Evolutionary conservation across 92 coral and sea anemone species (phyloP).

Genomic region (Actinernus sp.): DNA sequence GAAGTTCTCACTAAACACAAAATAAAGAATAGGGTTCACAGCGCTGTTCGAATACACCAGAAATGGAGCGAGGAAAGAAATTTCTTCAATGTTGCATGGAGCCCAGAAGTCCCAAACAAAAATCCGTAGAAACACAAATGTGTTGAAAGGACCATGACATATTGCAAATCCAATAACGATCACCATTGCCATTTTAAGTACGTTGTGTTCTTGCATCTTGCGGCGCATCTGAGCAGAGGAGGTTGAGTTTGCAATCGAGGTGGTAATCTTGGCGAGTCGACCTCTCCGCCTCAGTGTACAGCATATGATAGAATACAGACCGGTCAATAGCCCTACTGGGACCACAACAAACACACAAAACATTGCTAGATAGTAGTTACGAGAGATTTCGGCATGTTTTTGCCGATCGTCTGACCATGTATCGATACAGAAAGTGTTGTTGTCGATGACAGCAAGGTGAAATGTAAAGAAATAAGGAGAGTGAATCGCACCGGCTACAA

Average conservation of each 20-base stretch:
- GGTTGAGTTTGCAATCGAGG: constrained; percentile 9
- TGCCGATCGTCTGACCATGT: constrained; percentile 24
- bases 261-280: constrained; percentile 16
- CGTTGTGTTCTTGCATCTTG: constrained; percentile 43
- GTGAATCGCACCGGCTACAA: constrained; percentile 39
- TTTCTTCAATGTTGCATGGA: constrained; percentile 28
- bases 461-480: constrained; percentile 39
- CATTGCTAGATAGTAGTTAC: constrained; percentile 42
- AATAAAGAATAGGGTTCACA: constrained; percentile 61
- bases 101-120: constrained; percentile 28
- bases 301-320: constrained; percentile 49
- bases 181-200: constrained; percentile 50
- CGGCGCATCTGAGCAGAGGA: constrained; percentile 23
- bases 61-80: constrained; percentile 15
- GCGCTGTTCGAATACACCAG: constrained; percentile 40
- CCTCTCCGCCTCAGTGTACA: constrained; percentile 16
- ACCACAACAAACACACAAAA: constrained; percentile 37
- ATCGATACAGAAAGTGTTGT: constrained; percentile 30
- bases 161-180: constrained; percentile 63
- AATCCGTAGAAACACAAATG: constrained; percentile 25
- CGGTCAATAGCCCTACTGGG: constrained; percentile 37
- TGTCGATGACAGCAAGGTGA: constrained; percentile 9
- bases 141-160: constrained; percentile 62
- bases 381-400: constrained; percentile 5
- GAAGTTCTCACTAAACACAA: constrained; percentile 66